Base-by-base conservation (phyloP, 2,113 vertebrate species). In the Ellobius talpinus region DNA sequence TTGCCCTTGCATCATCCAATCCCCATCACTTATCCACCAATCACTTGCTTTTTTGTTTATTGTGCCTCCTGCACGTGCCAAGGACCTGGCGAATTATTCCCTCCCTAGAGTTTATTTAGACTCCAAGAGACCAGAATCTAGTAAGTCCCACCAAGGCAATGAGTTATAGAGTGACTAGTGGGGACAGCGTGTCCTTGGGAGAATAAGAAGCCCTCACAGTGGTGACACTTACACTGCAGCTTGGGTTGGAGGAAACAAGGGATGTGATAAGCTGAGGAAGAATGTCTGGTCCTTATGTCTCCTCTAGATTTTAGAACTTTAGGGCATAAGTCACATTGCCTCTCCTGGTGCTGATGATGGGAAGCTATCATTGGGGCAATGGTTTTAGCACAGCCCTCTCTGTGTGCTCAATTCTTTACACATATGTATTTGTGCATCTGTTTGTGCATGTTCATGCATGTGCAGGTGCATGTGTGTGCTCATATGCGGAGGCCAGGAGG, bases 171-270 rank as follows among this genome's bases (percentile, higher is more conserved):
- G 33, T 19, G 31, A 21, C 50, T 36, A 21, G 10, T n/a, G 70
- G 17, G 29, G 26, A 13, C 29, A 4, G 70, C 21, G 16, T 21
- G 45, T 39, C 52, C 65, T 52, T 52, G 47, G 36, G 42, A 89
- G 29, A 2, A 73, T 0, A 1, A 21, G 26, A 29, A 16, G 24
- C 33, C 7, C 16, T n/a, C 36, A 3, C 5, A n/a, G 39, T 14
- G 42, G 17, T 93, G 68, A 78, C 12, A 16, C 36, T 93, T 23
- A 73, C 31, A 29, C 23, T 1, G 16, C 33, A 16, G 39, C n/a
- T 26, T 45, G 6, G 84, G 70, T 29, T 39, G 3, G 42, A 50
- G 55, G 10, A 33, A 78, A 29, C 6, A 10, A 50, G 23, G 45
- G 21, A 14, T 16, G 52, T 26, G 2, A 29, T 45, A 82, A 21